Conservation (phyloP, 1,140 invertebrate species). For the Melipona quadrifasciata region DNA sequence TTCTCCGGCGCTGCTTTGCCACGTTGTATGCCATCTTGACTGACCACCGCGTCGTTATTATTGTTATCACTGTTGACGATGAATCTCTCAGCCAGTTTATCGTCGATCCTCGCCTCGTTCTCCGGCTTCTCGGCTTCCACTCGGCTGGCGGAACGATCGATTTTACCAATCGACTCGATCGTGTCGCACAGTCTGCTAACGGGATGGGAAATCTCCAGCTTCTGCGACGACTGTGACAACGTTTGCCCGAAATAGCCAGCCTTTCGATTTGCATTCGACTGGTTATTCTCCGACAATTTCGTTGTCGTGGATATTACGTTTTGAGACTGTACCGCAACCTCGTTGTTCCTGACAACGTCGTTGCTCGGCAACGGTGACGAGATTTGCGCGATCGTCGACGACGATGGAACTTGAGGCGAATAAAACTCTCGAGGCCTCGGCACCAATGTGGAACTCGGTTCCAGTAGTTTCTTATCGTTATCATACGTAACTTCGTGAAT, state of each 20-base stretch:
- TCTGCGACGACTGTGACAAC: conserved; percentile 25
- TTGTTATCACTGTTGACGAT: conserved; percentile 67
- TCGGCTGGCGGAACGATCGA: conserved; percentile 4
- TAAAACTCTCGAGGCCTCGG: conserved; percentile 40
- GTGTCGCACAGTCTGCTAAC: conserved; percentile 72
- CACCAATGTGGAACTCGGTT: not conserved
- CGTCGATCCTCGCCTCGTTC: conserved; percentile 19
- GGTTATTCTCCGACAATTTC: conserved; percentile 10
- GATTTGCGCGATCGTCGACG: conserved; percentile 2
- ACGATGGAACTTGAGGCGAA: conserved; percentile 21
- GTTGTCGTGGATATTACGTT: conserved; percentile 17
- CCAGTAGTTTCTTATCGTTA: conserved; percentile 12
- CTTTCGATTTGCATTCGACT: conserved; percentile 7
- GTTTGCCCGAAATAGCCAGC: not conserved
- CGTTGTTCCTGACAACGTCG: not conserved
- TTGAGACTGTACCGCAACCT: conserved; percentile 6
- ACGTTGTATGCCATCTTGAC: conserved; percentile 30
- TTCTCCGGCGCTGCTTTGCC: conserved; percentile 55
- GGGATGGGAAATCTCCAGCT: conserved; percentile 70
- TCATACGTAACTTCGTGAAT: conserved; percentile 22
- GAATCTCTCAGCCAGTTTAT: conserved; percentile 31
- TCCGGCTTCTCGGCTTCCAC: conserved; percentile 12
- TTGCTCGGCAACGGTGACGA: not conserved
- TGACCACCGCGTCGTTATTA: conserved; percentile 63
- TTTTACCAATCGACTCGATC: conserved; percentile 42